Percentiles rank a stretch among this genome's conserved stretches.
These are phyloP conservation scores for Fratercula arctica DNA, from an alignment of 2,797 vertebrate genomes.

Conservation along the genomic window DNA sequence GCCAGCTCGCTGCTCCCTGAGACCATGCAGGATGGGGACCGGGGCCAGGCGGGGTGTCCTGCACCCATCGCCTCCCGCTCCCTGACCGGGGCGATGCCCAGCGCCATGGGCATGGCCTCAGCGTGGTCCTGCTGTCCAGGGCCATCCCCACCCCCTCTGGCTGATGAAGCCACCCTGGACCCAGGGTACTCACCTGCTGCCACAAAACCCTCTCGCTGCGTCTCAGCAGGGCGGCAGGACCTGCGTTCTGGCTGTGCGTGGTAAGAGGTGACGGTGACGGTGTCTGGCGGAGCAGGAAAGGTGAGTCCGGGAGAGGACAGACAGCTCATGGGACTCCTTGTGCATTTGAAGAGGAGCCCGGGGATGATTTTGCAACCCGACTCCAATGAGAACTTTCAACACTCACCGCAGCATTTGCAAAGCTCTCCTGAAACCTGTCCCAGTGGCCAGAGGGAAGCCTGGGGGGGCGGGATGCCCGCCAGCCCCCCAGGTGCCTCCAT, in stretches of 20 bases:
- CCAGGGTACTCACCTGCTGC: not conserved
- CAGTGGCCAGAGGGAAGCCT: not conserved
- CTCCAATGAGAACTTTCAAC: not conserved
- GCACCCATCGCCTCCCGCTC: fast-evolving
- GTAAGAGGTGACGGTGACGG: not conserved
- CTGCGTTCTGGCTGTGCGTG: not conserved
- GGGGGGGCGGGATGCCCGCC: not conserved
- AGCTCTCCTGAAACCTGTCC: not conserved
- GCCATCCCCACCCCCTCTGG: not conserved
- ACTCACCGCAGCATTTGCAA: not conserved
- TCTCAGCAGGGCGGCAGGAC: not conserved
- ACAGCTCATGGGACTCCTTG: not conserved
- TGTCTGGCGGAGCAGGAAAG: conserved; percentile 10
- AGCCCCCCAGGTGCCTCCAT: not conserved
- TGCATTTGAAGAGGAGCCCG: not conserved
- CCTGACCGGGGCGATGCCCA: not conserved
- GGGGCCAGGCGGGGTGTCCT: not conserved
- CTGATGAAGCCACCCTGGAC: fast-evolving
- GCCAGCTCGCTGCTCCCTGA: fast-evolving
- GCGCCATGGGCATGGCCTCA: fast-evolving
- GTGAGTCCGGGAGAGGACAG: not conserved
- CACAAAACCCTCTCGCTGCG: not conserved
- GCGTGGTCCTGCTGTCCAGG: fast-evolving
- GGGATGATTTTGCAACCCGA: conserved; percentile 34
- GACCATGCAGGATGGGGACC: fast-evolving